These are phyloP conservation scores for Gortyna flavago DNA, from an alignment of 2,888 invertebrate genomes.

Conservation along the genomic window DNA sequence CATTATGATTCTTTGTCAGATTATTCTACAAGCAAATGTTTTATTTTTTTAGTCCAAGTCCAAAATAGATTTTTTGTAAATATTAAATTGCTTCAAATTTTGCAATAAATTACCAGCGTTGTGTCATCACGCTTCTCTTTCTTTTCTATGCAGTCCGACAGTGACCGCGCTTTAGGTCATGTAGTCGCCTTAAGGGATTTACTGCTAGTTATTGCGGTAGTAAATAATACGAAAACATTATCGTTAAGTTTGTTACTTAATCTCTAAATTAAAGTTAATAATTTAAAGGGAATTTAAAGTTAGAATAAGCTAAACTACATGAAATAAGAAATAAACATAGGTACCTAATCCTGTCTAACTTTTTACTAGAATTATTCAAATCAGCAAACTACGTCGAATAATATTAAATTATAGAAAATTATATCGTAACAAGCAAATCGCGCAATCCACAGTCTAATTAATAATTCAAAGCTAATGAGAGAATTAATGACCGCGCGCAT, in stretches of 20 bases:
- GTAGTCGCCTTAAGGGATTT: conserved; percentile 19
- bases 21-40: too few relatives aligned
- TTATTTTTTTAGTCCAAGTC: too few relatives aligned
- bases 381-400: conserved; percentile 14
- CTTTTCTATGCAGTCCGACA: too few relatives aligned
- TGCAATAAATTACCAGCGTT: too few relatives aligned
- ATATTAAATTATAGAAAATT: conserved; percentile 24
- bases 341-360: too few relatives aligned
- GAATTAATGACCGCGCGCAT: conserved; percentile 78
- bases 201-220: conserved; percentile 15
- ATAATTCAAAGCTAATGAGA: conserved; percentile 80
- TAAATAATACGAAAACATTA: conserved; percentile 33
- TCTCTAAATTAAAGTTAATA: background rate
- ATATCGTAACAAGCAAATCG: conserved; percentile 40
- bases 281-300: conserved; percentile 3
- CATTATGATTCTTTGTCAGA: too few relatives aligned
- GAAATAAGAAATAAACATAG: background rate
- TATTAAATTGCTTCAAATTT: too few relatives aligned
- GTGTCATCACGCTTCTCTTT: too few relatives aligned
- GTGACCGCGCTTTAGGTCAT: too few relatives aligned
- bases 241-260: conserved; percentile 4
- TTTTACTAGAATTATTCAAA: background rate
- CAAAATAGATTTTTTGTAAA: too few relatives aligned
- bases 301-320: background rate
- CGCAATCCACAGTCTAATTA: conserved; percentile 72